Conservation (phyloP, 1,140 invertebrate species). For the Conopomorpha cramerella region DNA sequence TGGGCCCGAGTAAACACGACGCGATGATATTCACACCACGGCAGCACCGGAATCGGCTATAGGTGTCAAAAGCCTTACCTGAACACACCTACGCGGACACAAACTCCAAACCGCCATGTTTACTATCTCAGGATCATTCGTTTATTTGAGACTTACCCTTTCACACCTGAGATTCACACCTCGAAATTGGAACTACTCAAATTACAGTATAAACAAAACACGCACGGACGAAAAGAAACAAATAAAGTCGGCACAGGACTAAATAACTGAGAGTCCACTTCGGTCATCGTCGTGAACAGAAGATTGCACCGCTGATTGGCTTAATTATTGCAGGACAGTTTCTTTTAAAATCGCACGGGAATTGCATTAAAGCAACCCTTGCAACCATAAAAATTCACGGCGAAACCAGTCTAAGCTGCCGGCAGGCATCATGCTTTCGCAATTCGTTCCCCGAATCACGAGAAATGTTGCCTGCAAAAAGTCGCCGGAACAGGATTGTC, state of each 20-base stretch:
- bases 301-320: too few relatives aligned
- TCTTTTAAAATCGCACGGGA: too few relatives aligned
- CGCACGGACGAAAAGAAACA: too few relatives aligned
- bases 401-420: constrained; percentile 53
- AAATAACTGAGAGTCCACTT: too few relatives aligned
- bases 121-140: constrained; percentile 35
- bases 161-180: too few relatives aligned
- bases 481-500: constrained; percentile 49
- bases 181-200: constrained; percentile 36
- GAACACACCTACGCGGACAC: constrained; percentile 38
- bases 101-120: constrained; percentile 31
- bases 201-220: constrained; percentile 38
- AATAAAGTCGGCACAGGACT: too few relatives aligned
- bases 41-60: constrained; percentile 20
- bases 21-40: constrained; percentile 44
- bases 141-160: constrained; percentile 51
- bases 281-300: too few relatives aligned
- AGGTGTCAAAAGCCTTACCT: constrained; percentile 60
- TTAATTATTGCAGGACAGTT: too few relatives aligned
- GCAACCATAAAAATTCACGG: constrained; percentile 50
- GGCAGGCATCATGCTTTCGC: constrained; percentile 45
- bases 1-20: constrained; percentile 29
- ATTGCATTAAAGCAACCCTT: constrained; percentile 33
- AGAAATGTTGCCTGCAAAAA: constrained; percentile 53
- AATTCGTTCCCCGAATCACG: constrained; percentile 44